phyloP scores from a whole-genome alignment of 92 coral and sea anemone genomes.

The Scolanthus callimorphus region DNA sequence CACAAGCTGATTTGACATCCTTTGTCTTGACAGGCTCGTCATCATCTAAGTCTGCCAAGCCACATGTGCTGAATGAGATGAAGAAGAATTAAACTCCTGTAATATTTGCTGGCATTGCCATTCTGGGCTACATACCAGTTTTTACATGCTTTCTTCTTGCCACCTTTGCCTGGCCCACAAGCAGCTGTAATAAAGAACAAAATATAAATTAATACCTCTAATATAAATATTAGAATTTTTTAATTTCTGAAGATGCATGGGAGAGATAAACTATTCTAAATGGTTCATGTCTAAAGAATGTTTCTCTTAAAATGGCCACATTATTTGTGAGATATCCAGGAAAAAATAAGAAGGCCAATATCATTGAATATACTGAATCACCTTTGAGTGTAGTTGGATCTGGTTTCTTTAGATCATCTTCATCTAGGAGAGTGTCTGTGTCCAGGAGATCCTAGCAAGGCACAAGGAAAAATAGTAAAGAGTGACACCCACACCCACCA shows the following conservation, averaged over 20 bases:
- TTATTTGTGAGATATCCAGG: too few relatives aligned
- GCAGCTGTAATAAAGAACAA: slow-evolving; percentile 39
- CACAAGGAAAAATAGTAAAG: background rate
- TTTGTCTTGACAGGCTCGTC: slow-evolving; percentile 53
- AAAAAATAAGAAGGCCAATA: too few relatives aligned
- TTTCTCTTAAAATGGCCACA: too few relatives aligned
- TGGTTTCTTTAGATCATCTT: slow-evolving; percentile 88
- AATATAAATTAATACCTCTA: too few relatives aligned
- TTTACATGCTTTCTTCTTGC: slow-evolving; percentile 97
- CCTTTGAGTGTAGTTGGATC: slow-evolving; percentile 93
- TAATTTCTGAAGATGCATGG: too few relatives aligned
- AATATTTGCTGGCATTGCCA: too few relatives aligned
- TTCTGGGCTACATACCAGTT: slow-evolving; percentile 92
- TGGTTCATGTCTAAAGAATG: too few relatives aligned
- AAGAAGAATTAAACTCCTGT: too few relatives aligned
- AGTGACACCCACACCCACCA: too few relatives aligned
- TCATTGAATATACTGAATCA: too few relatives aligned
- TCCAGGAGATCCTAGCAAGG: slow-evolving; percentile 87
- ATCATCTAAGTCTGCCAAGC: slow-evolving; percentile 74
- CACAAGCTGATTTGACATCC: slow-evolving; percentile 87
- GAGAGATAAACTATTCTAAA: too few relatives aligned
- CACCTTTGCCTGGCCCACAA: slow-evolving; percentile 81
- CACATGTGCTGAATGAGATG: slow-evolving; percentile 66
- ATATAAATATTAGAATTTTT: too few relatives aligned
- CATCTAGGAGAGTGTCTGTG: slow-evolving; percentile 92